A percentile compares a stretch with the other conserved stretches of the same genome.
Evolutionary conservation across 2,797 vertebrate genomes (phyloP).

Genomic region (Galagoides demidoff): DNA sequence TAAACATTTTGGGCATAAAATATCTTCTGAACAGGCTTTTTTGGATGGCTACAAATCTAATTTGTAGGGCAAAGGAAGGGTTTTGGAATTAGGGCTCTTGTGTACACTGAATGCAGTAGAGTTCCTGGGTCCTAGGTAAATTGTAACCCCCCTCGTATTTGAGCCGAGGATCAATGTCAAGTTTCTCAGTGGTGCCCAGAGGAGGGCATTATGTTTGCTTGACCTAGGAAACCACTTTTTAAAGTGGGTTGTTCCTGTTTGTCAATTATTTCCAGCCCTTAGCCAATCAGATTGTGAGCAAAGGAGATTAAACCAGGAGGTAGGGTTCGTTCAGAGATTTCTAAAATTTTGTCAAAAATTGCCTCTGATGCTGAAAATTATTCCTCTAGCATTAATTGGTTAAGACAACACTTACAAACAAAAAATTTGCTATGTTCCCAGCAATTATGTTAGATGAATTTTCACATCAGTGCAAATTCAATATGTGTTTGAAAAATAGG

Average conservation of each 20-base stretch:
- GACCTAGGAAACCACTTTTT: background rate
- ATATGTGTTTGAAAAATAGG: background rate
- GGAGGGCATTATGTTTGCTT: background rate
- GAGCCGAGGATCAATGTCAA: background rate
- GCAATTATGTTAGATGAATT: background rate
- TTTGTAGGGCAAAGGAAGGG: background rate
- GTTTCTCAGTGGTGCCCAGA: background rate
- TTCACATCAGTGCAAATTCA: constrained; percentile 6
- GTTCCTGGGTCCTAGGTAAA: background rate
- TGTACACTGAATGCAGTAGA: background rate
- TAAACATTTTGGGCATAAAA: constrained; percentile 4
- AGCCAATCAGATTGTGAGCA: background rate
- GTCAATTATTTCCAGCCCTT: background rate
- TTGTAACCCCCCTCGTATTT: background rate
- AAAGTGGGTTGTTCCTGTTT: background rate
- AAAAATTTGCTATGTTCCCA: background rate
- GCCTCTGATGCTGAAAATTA: background rate
- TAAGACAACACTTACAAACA: background rate
- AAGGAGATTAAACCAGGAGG: background rate
- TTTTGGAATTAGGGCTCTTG: background rate
- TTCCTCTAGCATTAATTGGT: background rate
- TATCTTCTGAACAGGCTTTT: background rate
- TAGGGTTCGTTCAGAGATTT: background rate
- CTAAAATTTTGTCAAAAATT: background rate
- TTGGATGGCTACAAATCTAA: background rate